Percentiles rank a stretch among this genome's conserved stretches.
These are phyloP conservation scores for Shargacucullia verbasci DNA, from an alignment of 2,888 invertebrate genomes.

Conservation along the genomic window DNA sequence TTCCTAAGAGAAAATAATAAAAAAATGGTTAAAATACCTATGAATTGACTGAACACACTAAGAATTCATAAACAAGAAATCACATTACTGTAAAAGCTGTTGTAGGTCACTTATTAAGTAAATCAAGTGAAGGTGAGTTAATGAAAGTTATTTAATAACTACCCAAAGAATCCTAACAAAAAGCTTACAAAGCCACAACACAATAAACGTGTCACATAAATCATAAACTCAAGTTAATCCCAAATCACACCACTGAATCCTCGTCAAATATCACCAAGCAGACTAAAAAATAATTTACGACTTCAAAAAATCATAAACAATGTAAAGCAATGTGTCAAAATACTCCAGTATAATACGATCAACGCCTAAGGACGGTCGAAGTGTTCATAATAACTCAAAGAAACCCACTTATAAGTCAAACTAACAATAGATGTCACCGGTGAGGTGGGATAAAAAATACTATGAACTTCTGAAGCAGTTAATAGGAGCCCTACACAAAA, in stretches of 20 bases:
- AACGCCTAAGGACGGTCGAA: slow-evolving; percentile 65
- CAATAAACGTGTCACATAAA: slow-evolving; percentile 73
- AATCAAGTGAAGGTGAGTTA: background rate
- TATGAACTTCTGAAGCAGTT: slow-evolving; percentile 88
- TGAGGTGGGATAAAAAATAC: slow-evolving; percentile 74
- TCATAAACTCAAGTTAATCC: slow-evolving; percentile 79
- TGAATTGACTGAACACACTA: no score
- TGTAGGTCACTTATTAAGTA: background rate
- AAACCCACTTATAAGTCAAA: slow-evolving; percentile 69
- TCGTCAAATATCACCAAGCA: slow-evolving; percentile 72
- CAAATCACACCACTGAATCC: slow-evolving; percentile 75
- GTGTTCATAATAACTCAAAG: slow-evolving; percentile 70
- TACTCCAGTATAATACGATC: slow-evolving; percentile 80
- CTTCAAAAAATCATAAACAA: slow-evolving; percentile 81
- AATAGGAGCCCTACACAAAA: slow-evolving; percentile 78
- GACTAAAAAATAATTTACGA: slow-evolving; percentile 80
- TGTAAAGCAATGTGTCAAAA: slow-evolving; percentile 86
- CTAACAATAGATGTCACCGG: slow-evolving; percentile 75
- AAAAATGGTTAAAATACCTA: no score
- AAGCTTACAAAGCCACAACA: slow-evolving; percentile 41
- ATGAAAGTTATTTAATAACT: slow-evolving; percentile 10
- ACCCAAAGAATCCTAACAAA: slow-evolving; percentile 21
- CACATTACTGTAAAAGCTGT: no score
- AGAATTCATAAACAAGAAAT: no score
- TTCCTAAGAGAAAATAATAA: no score